Conservation (phyloP, 2,888 invertebrate species). For the Dicycla oo region DNA sequence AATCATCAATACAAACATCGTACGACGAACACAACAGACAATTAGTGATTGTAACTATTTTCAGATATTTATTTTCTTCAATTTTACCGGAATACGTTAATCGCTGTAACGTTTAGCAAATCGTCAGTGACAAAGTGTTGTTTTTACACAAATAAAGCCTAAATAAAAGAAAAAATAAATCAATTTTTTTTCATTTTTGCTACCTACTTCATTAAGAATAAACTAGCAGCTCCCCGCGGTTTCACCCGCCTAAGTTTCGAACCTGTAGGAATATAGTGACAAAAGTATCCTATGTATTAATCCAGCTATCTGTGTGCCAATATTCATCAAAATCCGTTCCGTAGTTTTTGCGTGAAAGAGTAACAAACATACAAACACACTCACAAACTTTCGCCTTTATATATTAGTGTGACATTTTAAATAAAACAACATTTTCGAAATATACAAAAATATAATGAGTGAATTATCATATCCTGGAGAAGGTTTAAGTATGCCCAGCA, state of each 20-base stretch:
- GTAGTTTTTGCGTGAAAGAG: too few relatives aligned
- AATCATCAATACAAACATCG: background rate
- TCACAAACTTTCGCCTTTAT: too few relatives aligned
- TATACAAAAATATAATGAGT: constrained; percentile 29
- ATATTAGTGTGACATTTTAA: too few relatives aligned
- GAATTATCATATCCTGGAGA: background rate
- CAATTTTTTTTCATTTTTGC: background rate
- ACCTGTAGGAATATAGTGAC: too few relatives aligned
- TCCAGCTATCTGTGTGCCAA: too few relatives aligned
- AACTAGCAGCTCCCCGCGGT: too few relatives aligned
- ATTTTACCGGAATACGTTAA: background rate
- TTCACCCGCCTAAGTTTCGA: too few relatives aligned
- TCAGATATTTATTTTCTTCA: background rate
- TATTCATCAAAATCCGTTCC: too few relatives aligned
- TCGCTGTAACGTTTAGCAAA: too few relatives aligned
- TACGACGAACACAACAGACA: background rate
- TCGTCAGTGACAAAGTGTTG: background rate
- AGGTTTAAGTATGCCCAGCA: background rate
- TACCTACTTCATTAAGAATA: background rate
- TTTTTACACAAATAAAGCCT: background rate
- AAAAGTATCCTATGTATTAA: too few relatives aligned
- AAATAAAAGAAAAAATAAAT: background rate
- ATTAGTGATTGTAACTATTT: background rate
- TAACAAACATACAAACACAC: too few relatives aligned
- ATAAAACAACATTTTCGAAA: constrained; percentile 21